Evolutionary conservation across 2,888 invertebrate species (phyloP).

Genomic region (Tribolium freemani): DNA sequence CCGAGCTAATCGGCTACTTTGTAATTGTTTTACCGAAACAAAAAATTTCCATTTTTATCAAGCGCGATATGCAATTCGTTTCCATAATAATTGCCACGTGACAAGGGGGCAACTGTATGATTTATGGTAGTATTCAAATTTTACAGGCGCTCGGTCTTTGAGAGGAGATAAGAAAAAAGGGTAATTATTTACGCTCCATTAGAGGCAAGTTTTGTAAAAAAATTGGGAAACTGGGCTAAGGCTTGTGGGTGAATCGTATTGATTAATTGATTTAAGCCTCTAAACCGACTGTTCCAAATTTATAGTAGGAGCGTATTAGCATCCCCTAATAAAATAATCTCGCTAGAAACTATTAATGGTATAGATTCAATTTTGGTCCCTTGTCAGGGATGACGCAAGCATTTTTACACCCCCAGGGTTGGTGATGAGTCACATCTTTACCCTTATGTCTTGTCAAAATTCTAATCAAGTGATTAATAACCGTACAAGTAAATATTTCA

Average conservation of each 20-base stretch:
- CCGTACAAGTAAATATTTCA: constrained; percentile 4
- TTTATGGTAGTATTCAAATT: constrained; percentile 39
- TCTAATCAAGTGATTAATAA: constrained; percentile 44
- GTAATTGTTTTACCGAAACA: constrained; percentile 33
- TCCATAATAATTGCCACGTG: constrained; percentile 33
- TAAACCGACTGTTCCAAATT: not conserved
- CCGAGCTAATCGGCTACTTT: not conserved
- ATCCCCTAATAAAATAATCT: constrained; percentile 16
- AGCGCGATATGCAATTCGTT: constrained; percentile 24
- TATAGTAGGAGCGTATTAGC: constrained; percentile 1
- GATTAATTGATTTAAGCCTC: constrained; percentile 28
- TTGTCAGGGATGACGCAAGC: constrained; percentile 40
- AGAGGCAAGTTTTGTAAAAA: constrained; percentile 6
- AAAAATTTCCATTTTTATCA: constrained; percentile 40
- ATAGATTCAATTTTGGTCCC: constrained; percentile 11
- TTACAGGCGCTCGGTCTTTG: constrained; percentile 16
- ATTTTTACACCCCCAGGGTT: constrained; percentile 37
- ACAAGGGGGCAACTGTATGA: constrained; percentile 26
- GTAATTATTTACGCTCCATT: constrained; percentile 42
- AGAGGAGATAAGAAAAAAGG: constrained; percentile 21
- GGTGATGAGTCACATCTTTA: constrained; percentile 40
- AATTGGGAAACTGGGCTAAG: not conserved
- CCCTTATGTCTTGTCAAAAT: constrained; percentile 39
- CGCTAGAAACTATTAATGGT: constrained; percentile 12
- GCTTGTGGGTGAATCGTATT: constrained; percentile 4